phyloP scores from a whole-genome alignment of 2,888 invertebrate genomes.

The Myathropa florea region DNA sequence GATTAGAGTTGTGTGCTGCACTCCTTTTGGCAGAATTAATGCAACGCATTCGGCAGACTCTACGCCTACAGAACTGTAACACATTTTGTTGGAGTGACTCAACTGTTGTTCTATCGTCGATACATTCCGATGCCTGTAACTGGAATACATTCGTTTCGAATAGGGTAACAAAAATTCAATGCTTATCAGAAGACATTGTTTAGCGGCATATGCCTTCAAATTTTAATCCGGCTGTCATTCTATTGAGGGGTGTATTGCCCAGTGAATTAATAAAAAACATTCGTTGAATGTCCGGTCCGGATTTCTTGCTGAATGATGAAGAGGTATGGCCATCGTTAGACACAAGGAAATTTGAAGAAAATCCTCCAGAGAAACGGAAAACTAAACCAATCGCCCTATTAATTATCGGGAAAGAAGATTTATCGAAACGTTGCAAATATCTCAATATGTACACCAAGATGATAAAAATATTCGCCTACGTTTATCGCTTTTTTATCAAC shows the following conservation, averaged over 20 bases:
- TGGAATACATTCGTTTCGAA: neutral
- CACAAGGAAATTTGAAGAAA: neutral
- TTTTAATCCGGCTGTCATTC: too few relatives aligned
- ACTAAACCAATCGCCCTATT: neutral
- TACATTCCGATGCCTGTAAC: too few relatives aligned
- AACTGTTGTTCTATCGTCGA: neutral
- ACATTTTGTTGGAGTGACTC: neutral
- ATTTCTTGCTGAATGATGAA: constrained; percentile 2
- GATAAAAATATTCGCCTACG: neutral
- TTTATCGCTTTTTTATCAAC: neutral
- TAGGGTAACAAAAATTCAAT: neutral
- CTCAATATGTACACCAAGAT: neutral
- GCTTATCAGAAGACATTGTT: neutral
- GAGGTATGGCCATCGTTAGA: neutral
- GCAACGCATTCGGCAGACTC: neutral
- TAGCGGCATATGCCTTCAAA: neutral
- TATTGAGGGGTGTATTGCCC: neutral
- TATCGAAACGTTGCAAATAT: neutral
- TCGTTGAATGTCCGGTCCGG: neutral
- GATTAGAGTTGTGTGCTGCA: neutral
- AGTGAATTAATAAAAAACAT: neutral
- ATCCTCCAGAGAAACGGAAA: neutral
- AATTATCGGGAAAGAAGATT: too few relatives aligned
- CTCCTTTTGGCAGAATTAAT: too few relatives aligned
- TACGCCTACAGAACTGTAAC: neutral